Base-by-base conservation (phyloP, 2,888 invertebrate genomes). In the Seira musarum region DNA sequence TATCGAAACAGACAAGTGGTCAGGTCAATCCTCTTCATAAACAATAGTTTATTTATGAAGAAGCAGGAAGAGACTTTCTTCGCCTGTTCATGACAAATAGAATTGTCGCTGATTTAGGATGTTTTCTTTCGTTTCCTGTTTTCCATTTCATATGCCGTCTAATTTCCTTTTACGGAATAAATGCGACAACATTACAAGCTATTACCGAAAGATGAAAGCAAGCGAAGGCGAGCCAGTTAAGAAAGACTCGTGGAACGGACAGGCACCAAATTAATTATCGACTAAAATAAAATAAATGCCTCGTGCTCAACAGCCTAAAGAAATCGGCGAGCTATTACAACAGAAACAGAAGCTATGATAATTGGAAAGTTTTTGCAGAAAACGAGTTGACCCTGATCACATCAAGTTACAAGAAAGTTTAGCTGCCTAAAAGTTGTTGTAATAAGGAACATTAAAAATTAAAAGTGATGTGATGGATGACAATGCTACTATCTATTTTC, bases 111-210 rank as follows among this genome's bases (percentile, higher is more conserved):
- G 30, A 30, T 30, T 30, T 30, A 30, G 30, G 2, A 30, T 30
- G 2, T 30, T 30, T 8, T 30, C 30, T 30, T 30, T 53, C 53
- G 17, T 53, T 53, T 53, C 53, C 53, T 53, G 53, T 53, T 53
- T 53, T 53, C 53, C 2, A 53, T 53, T 53, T 17, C 8, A 2
- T 30, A 5, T 30, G 30, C 30, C 53, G 53, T n/a, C 53, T 17
- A 53, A 53, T 53, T 53, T 53, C 53, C 53, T 53, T 53, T 13
- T 53, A 53, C 53, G 53, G 53, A 53, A 13, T 53, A 53, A 53
- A 53, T 53, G 15, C 53, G 53, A 53, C 53, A 53, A 30, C 30
- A 53, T n/a, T 53, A 53, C 53, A 53, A 53, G 2, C 53, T 53
- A 13, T 53, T 53, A 30, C 3, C 30, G 53, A 53, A 53, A 53